These are phyloP conservation scores for Pteropus rufus DNA, from an alignment of 2,797 vertebrate species.

Conservation along the genomic window DNA sequence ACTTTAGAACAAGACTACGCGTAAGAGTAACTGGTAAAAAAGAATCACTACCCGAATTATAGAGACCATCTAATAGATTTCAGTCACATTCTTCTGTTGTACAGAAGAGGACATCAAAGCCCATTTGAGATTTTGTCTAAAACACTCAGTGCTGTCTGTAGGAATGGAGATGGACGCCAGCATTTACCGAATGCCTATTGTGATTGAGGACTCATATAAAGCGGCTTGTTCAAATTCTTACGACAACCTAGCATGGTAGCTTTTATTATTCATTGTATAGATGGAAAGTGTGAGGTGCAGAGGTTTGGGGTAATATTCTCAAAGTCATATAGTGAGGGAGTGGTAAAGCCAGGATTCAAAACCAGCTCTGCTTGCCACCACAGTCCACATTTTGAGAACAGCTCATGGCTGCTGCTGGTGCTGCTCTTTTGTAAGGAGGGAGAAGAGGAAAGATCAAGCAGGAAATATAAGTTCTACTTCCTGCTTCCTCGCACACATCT, in stretches of 20 bases:
- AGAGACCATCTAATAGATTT: background rate
- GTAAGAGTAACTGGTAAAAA: background rate
- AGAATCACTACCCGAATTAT: background rate
- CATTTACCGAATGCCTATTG: rapidly evolving
- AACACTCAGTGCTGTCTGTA: background rate
- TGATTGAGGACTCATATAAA: background rate
- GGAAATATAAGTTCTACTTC: background rate
- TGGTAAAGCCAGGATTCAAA: background rate
- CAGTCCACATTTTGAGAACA: background rate
- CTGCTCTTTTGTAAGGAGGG: background rate
- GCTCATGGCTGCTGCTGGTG: background rate
- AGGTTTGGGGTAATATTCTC: background rate
- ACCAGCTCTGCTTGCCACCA: background rate
- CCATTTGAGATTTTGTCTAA: background rate
- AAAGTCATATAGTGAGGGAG: background rate
- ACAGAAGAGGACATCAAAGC: background rate
- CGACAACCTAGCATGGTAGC: background rate
- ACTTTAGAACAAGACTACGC: background rate
- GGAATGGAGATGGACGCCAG: background rate
- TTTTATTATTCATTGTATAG: background rate
- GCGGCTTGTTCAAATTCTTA: background rate
- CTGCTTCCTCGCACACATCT: background rate
- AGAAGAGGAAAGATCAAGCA: background rate
- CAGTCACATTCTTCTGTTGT: background rate
- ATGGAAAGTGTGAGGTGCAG: background rate